Percentiles rank a stretch among this genome's conserved stretches.
These are phyloP conservation scores for Ceratina calcarata DNA, from an alignment of 1,140 invertebrate species.

Conservation along the genomic window DNA sequence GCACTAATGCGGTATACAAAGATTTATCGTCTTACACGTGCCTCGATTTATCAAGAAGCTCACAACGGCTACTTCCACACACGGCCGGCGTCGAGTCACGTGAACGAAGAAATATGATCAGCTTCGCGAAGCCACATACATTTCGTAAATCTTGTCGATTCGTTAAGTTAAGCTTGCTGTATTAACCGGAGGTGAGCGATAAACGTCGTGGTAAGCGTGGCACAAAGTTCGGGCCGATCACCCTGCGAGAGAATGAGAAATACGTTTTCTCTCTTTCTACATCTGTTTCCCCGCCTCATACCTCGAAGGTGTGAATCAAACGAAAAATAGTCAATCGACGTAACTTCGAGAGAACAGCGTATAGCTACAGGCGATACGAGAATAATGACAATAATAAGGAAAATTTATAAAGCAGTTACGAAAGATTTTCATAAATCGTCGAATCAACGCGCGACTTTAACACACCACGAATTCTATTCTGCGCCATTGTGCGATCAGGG, in stretches of 20 bases:
- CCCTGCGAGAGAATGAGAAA: slow-evolving; percentile 6
- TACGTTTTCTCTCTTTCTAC: background rate
- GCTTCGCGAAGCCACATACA: slow-evolving; percentile 54
- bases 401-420: slow-evolving; percentile 42
- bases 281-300: background rate
- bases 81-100: slow-evolving; percentile 38
- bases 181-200: slow-evolving; percentile 56
- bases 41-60: slow-evolving; percentile 62
- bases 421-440: slow-evolving; percentile 41
- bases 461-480: slow-evolving; percentile 17
- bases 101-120: slow-evolving; percentile 63
- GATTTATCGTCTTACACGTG: slow-evolving; percentile 62
- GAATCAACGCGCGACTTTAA: slow-evolving; percentile 26
- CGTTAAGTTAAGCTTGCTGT: slow-evolving; percentile 63
- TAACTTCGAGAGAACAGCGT: background rate
- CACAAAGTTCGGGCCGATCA: slow-evolving; percentile 18
- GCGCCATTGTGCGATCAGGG: background rate
- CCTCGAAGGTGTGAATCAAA: background rate
- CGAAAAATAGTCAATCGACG: background rate
- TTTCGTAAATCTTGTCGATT: slow-evolving; percentile 66
- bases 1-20: slow-evolving; percentile 45
- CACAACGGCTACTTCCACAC: slow-evolving; percentile 43
- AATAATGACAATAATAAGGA: slow-evolving; percentile 33
- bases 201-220: slow-evolving; percentile 55
- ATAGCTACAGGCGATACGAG: background rate